Percentiles rank a stretch among this genome's conserved stretches.
phyloP scores from a whole-genome alignment of 2,888 invertebrate species.

The Cryptocheilus praepositus region DNA sequence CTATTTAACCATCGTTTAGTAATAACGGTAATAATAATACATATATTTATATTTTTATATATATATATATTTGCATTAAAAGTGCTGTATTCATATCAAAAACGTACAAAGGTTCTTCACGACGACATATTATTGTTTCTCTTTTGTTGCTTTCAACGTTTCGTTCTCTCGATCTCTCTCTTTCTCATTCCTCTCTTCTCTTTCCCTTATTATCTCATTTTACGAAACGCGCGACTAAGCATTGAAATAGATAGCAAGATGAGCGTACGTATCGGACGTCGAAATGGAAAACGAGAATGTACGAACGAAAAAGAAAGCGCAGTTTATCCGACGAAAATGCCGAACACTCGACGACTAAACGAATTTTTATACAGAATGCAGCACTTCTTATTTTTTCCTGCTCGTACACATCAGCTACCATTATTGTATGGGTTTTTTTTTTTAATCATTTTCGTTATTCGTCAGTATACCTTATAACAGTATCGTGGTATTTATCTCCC shows the following conservation, averaged over 20 bases:
- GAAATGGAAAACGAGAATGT: no score
- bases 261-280: no score
- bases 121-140: slow-evolving; percentile 17
- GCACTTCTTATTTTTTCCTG: slow-evolving; percentile 48
- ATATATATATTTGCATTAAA: slow-evolving; percentile 35
- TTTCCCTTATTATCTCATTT: no score
- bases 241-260: no score
- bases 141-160: no score
- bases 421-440: slow-evolving; percentile 32
- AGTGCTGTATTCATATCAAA: slow-evolving; percentile 58
- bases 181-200: slow-evolving; percentile 12
- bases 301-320: no score
- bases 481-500: slow-evolving; percentile 8
- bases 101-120: slow-evolving; percentile 47
- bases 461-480: no score
- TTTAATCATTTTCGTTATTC: slow-evolving; percentile 45
- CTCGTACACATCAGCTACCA: slow-evolving; percentile 49
- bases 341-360: no score
- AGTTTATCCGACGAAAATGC: no score
- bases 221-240: no score
- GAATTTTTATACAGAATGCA: slow-evolving; percentile 51
- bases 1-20: slow-evolving; percentile 30
- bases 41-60: slow-evolving; percentile 18
- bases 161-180: slow-evolving; percentile 13
- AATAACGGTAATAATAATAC: no score